Base-by-base conservation (phyloP, 2,113 vertebrate genomes). In the Puma concolor region DNA sequence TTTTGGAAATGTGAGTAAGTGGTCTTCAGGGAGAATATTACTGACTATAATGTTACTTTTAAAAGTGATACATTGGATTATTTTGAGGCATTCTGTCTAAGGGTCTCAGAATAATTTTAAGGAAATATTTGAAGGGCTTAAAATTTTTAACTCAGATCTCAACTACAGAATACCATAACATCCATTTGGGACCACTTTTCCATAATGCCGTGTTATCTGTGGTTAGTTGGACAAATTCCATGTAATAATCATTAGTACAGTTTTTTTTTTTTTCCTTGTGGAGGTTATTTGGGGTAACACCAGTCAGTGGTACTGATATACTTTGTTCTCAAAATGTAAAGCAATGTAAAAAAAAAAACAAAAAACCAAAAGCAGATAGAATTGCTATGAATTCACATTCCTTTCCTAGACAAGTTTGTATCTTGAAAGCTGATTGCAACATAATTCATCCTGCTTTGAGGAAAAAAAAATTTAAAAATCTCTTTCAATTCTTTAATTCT, bases 271-370 rank as follows among this genome's bases (percentile, higher is more conserved):
- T 52, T 96, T 88, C 60, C n/a, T 64, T 96, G 85, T 50, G 16
- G 54, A 86, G 52, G 25, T 95, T 87, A 85, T 48, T 79, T 69
- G 14, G 14, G 25, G 48, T 82, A 89, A 95, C 82, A 54, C 4
- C 44, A 86, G 82, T 94, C 14, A 50, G 44, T 82, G 38, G 16
- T 67, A 66, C 17, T 21, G 12, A 91, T 74, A 93, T 0, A 89
- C 11, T 95, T 86, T 91, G 63, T 83, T 94, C 44, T 95, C 60
- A 54, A 97, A 93, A 86, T 90, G 60, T 12, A 92, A 96, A 96
- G 2, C 76, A 91, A 72, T 36, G 16, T 60, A 25, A 60, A 48
- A n/a, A 76, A 38, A 52, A 77, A 29, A 4, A 77, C 36, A 36
- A 36, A 36, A 74, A 74, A 77, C 27, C 41, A 77, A 69, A 92